Base-by-base conservation (phyloP, 2,888 invertebrate species). In the Priocnemis perturbator region DNA sequence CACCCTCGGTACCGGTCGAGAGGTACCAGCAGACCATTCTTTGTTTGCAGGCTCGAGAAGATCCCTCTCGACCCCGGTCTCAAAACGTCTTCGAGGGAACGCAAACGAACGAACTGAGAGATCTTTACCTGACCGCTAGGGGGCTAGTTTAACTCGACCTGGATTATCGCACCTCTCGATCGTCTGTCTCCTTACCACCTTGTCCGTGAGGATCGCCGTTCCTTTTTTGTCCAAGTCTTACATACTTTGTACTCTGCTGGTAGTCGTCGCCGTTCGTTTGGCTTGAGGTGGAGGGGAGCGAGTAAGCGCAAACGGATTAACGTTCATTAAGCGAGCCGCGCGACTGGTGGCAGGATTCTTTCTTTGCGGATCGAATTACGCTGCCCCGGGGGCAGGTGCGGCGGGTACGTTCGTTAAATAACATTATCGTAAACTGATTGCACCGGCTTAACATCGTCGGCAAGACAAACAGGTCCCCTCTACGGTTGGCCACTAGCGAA, bases 151-250 rank as follows among this genome's bases (percentile, higher is more conserved):
- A 53, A 17, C 64, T 53, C 47, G 60, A 60, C 64, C 66, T 9
- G 74, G 74, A 71, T 75, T 71, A 73, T 64, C 67, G 63, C 67
- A 60, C 67, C 67, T 63, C 19, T 37, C 56, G 50, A 50, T 50
- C 50, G 37, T 37, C 50, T 9, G n/a, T 47, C 45, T 0, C 20
- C 19, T n/a, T 5, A 14, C 21, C 19, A 14, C 44, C 58, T 20
- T 21, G 2, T 44, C 17, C 44, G 53, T 30, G 7, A 14, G 26
- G 26, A 26, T 5, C 2, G 26, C 3, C 7, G 15, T 21, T 9
- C n/a, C 15, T 44, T 23, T 19, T 58, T 66, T 73, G 60, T 68
- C 52, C 30, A 47, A 26, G 2, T 21, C 37, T 37, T 37, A 37
- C 11, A 9, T 11, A 11, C 11, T 11, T 7, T 37, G 37, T 11